phyloP scores from a whole-genome alignment of 2,113 vertebrate species.

The Bos indicus region DNA sequence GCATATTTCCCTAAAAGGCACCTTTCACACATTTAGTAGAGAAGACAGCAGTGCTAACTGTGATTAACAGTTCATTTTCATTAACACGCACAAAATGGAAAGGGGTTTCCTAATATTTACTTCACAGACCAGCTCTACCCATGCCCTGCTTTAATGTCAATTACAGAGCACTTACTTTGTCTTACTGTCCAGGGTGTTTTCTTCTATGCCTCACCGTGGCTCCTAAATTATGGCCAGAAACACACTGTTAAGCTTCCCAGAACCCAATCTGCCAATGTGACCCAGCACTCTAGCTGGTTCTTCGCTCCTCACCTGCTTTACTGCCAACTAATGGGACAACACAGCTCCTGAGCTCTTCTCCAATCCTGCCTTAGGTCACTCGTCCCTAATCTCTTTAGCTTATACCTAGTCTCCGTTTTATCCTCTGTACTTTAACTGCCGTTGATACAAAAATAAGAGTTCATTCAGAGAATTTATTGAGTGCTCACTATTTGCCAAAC shows the following conservation, averaged over 20 bases:
- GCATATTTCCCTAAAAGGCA: background rate
- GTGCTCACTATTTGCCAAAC: background rate
- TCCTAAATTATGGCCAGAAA: background rate
- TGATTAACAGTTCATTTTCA: conserved; percentile 17
- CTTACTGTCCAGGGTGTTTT: background rate
- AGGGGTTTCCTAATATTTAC: background rate
- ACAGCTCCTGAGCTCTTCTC: background rate
- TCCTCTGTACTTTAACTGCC: background rate
- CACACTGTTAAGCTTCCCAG: background rate
- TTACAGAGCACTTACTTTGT: background rate
- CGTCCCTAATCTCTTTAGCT: background rate
- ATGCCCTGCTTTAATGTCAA: background rate
- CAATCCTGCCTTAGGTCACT: background rate
- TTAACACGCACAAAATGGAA: background rate
- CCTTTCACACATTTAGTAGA: conserved; percentile 6
- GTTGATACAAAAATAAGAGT: background rate
- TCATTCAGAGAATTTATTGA: background rate
- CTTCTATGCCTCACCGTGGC: background rate
- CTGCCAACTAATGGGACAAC: background rate
- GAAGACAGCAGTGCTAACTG: background rate
- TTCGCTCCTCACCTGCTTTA: background rate
- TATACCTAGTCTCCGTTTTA: background rate
- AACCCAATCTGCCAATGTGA: background rate
- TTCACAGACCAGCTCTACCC: background rate
- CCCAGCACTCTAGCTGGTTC: background rate